Evolutionary conservation across 2,113 vertebrate species (phyloP), one percentile per base, ranked within the genome.

Genomic region (Charadrius vociferus): DNA sequence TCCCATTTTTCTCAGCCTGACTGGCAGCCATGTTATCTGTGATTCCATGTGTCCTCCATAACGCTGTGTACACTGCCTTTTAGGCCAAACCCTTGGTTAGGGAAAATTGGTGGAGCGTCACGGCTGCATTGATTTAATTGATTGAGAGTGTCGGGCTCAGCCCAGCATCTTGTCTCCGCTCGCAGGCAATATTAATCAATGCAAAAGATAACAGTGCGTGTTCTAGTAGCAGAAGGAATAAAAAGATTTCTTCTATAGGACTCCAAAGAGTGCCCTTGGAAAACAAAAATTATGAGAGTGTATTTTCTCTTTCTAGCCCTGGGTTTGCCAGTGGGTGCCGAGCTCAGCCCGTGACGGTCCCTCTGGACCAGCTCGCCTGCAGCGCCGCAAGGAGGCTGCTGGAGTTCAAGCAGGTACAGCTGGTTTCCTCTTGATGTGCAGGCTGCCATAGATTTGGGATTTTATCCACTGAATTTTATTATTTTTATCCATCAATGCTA

Each of bases 21-120:
- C 65, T 7, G 1, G 19, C 73, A 45, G 32, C 26, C n/a, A 37
- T 3, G 1, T 49, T 82, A 18, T 27, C 68, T 63, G 23, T 34
- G 74, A 45, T n/a, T 88, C 75, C 39, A 6, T 5, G 13, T 43
- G 58, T 49, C 41, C 36, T 41, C 68, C 8, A 1, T 55, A 41
- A 41, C 0, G 2, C 39, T 36, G 12, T 3, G 22, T 11, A 19
- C 1, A 2, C 37, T 62, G 34, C 58, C 34, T 72, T 49, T 63
- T 2, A 49, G 56, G 36, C 63, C 72, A 79, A 83, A 7, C 12
- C 23, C 43, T 34, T 34, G 62, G 7, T 52, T 32, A 63, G 70
- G 59, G n/a, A 77, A 47, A 93, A 72, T 34, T 17, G 0, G 56
- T 10, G 50, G 36, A 87, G 58, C 12, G 0, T 89, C 92, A 73